phyloP scores from a whole-genome alignment of 2,888 invertebrate genomes.

The Operophtera brumata region DNA sequence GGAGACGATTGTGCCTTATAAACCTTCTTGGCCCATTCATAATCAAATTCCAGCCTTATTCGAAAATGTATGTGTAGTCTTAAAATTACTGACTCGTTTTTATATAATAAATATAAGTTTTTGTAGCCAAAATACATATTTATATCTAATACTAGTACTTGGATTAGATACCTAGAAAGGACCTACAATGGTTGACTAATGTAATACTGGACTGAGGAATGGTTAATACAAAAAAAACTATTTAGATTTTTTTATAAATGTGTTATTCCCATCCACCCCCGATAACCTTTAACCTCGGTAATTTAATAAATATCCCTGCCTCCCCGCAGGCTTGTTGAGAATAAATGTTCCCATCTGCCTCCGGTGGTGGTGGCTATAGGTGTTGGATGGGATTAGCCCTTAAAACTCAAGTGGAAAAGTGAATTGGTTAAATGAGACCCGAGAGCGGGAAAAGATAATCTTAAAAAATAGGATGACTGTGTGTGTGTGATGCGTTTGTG shows the following conservation, averaged over 20 bases:
- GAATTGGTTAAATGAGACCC: neutral
- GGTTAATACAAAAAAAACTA: conserved; percentile 44
- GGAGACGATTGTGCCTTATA: too few species aligned
- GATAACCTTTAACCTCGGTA: neutral
- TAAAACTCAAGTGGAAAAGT: too few species aligned
- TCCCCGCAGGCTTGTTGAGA: neutral
- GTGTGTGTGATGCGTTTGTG: too few species aligned
- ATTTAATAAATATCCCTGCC: neutral
- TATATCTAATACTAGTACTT: conserved; percentile 28
- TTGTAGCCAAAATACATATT: conserved; percentile 58
- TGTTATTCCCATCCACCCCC: neutral
- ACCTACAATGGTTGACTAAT: conserved; percentile 36
- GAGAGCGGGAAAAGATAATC: neutral
- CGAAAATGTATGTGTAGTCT: conserved; percentile 43
- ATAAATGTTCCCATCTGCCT: neutral
- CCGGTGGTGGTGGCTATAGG: too few species aligned
- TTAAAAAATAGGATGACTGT: too few species aligned
- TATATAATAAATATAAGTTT: conserved; percentile 45
- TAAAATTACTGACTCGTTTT: conserved; percentile 76
- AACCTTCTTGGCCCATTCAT: neutral
- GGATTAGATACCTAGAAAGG: conserved; percentile 27
- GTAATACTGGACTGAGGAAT: conserved; percentile 70
- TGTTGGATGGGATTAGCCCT: too few species aligned
- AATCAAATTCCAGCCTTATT: neutral
- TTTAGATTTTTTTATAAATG: neutral